Evolutionary conservation across 2,113 vertebrate species (phyloP), one percentile per base, ranked within the genome.

Genomic region (Lepus timidus): DNA sequence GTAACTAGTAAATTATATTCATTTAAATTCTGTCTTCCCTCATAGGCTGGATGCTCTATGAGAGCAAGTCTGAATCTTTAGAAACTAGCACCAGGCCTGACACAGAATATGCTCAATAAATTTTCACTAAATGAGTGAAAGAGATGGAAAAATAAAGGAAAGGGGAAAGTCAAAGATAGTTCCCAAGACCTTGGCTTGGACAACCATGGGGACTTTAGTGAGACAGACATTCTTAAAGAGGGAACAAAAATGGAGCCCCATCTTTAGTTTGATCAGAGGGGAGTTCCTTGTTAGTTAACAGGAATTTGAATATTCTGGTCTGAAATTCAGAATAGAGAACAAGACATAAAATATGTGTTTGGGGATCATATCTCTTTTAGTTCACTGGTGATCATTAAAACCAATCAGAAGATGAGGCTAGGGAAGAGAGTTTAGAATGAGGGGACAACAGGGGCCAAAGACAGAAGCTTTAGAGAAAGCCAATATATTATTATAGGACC

Each of bases 1-100:
- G 36, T 89, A 73, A 76, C 70, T 33, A 84, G 67, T 27, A 79
- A 62, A 61, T 71, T 90, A 23, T n/a, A 73, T 81, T 68, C 19
- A 71, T 71, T 93, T 85, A 85, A 62, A 4, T 1, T 67, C 36
- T 91, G 25, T 67, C n/a, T 87, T 90, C 79, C 36, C 55, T 75
- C 36, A 19, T 51, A 51, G 52, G 58, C 52, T 22, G 4, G 44
- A 64, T 61, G 4, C 17, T 80, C 33, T 61, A 7, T 39, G 68
- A 75, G 11, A 80, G 14, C 14, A 64, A 25, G 3, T 92, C 67
- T 65, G 61, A 27, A 62, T 39, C 70, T 91, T 85, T 16, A 82
- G 68, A 74, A 73, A 82, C 44, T 49, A 81, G 51, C 17, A 55
- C 65, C 83, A 81, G 36, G 1, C 23, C 36, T 29, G 33, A 58